Conservation (phyloP, 2,888 invertebrate genomes). For the Athrips mouffetella region DNA sequence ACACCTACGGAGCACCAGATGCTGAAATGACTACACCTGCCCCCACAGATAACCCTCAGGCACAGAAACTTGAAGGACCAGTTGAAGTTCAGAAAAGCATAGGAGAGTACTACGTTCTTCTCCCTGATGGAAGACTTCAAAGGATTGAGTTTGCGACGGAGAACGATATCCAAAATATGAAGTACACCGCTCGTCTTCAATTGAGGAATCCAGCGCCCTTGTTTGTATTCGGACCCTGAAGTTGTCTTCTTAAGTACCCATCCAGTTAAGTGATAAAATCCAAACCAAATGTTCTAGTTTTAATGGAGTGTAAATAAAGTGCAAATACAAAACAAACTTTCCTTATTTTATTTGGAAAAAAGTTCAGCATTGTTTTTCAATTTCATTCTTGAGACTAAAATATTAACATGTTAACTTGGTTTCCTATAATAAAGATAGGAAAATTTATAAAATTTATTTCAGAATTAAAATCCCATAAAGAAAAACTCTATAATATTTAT, state of each 20-base stretch:
- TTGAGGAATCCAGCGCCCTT: conserved; percentile 63
- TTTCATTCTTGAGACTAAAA: too few species aligned
- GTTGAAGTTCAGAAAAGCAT: conserved; percentile 69
- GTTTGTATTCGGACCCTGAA: conserved; percentile 49
- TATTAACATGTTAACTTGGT: too few species aligned
- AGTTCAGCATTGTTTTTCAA: too few species aligned
- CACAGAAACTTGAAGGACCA: conserved; percentile 55
- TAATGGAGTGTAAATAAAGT: conserved; percentile 9
- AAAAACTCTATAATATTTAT: too few species aligned
- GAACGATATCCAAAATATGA: conserved; percentile 76
- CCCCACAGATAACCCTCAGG: conserved; percentile 53
- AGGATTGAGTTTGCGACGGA: conserved; percentile 77
- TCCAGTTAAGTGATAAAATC: background rate
- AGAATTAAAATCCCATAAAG: too few species aligned
- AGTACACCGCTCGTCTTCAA: conserved; percentile 77
- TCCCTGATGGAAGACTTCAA: conserved; percentile 81
- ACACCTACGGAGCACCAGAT: conserved; percentile 51
- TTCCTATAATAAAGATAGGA: too few species aligned
- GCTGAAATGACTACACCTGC: conserved; percentile 46
- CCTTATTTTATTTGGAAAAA: too few species aligned
- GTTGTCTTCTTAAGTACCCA: conserved; percentile 13
- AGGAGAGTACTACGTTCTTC: conserved; percentile 80
- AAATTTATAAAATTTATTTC: too few species aligned
- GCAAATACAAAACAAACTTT: conserved; percentile 6
- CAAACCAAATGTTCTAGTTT: background rate